Percentiles rank a stretch among this genome's conserved stretches.
These are phyloP conservation scores for Onychomys leucogaster DNA, from an alignment of 2,797 vertebrate genomes.

Conservation along the genomic window DNA sequence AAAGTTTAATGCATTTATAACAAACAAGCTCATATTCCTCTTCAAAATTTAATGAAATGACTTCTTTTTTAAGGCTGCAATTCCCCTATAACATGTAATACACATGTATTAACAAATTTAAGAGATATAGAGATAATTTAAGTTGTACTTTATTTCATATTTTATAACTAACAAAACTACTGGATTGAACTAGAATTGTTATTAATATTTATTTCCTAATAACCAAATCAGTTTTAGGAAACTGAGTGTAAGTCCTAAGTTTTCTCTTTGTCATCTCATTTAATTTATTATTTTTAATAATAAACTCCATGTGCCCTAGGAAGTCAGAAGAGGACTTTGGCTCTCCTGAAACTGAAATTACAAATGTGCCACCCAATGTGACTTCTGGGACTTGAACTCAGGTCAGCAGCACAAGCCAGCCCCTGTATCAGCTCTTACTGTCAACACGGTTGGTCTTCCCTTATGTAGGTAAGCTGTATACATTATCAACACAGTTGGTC, in stretches of 20 bases:
- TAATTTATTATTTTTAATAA: no score
- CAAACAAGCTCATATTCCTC: constrained; percentile 1
- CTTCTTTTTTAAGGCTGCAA: background rate
- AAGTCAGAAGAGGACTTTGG: background rate
- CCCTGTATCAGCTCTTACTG: background rate
- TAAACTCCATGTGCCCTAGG: no score
- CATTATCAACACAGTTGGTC: no score
- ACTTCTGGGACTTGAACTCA: background rate
- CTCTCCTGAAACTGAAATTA: background rate
- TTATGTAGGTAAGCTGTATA: background rate
- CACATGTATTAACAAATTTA: background rate
- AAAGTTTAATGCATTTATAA: constrained; percentile 24
- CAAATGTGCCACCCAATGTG: background rate
- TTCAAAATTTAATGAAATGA: constrained; percentile 16
- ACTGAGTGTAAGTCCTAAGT: background rate
- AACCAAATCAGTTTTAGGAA: constrained; percentile 26
- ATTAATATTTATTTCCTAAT: constrained; percentile 20
- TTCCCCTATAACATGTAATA: background rate
- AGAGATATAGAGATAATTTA: background rate
- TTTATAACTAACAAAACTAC: constrained; percentile 27
- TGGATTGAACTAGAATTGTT: constrained; percentile 24
- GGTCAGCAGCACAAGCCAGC: background rate
- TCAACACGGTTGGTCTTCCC: background rate
- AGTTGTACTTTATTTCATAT: constrained; percentile 1
- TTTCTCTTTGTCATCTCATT: constrained; percentile 19